These are phyloP conservation scores for Oncorhynchus masou DNA, from an alignment of 2,113 vertebrate species.

Conservation along the genomic window DNA sequence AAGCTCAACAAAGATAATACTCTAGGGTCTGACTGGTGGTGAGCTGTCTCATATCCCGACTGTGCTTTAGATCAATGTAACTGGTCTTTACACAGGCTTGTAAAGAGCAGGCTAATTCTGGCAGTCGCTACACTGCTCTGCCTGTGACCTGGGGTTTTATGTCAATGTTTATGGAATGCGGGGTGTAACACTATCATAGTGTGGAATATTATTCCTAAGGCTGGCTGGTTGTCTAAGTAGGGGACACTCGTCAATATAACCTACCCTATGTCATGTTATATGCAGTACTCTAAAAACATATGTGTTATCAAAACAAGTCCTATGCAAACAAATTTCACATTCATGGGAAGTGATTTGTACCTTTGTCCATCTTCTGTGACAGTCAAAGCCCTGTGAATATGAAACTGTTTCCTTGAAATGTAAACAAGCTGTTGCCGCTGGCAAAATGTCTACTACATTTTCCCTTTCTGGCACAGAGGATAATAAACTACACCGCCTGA, in stretches of 20 bases:
- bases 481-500: too few relatives aligned
- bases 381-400: not conserved
- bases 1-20: too few relatives aligned
- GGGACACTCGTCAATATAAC: not conserved
- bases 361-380: not conserved
- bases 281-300: not conserved
- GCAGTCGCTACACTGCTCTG: not conserved
- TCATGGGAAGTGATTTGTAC: not conserved
- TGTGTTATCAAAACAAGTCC: not conserved
- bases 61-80: not conserved
- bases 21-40: too few relatives aligned
- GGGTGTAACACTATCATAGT: not conserved
- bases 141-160: not conserved
- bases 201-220: not conserved
- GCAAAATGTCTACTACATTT: not conserved
- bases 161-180: constrained; percentile 8
- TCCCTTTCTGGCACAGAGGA: too few relatives aligned
- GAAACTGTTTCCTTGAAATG: not conserved
- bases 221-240: not conserved
- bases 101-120: not conserved
- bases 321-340: not conserved
- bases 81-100: not conserved
- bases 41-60: too few relatives aligned
- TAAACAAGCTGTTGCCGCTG: not conserved
- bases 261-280: not conserved